phyloP scores from a whole-genome alignment of 2,113 vertebrate genomes.

The Bos indicus region DNA sequence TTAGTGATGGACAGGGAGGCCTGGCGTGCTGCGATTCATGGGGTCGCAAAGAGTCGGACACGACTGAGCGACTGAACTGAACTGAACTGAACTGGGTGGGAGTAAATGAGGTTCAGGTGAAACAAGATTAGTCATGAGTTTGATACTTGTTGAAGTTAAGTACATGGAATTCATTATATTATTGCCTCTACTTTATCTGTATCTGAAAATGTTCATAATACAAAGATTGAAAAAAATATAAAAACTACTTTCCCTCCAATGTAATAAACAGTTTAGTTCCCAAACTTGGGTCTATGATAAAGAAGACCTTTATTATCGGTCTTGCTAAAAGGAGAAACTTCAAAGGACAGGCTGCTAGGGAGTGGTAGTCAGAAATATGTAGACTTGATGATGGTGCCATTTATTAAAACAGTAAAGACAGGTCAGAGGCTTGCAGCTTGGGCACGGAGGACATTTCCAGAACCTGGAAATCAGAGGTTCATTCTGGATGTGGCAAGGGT shows the following conservation, averaged over 20 bases:
- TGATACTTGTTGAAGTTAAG: not conserved
- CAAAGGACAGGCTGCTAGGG: not conserved
- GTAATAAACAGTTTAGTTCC: not conserved
- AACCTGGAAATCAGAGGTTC: not conserved
- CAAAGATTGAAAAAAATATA: not conserved
- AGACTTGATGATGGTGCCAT: not conserved
- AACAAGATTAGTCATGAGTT: not conserved
- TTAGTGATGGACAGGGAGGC: too few species aligned
- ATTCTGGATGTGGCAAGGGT: not conserved
- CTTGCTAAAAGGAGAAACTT: not conserved
- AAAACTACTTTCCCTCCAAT: not conserved
- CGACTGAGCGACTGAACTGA: too few species aligned
- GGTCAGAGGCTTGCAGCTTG: not conserved
- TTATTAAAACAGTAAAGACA: not conserved
- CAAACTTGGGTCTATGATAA: not conserved
- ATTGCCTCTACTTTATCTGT: not conserved
- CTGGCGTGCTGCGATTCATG: too few species aligned
- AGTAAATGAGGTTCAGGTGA: not conserved
- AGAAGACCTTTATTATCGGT: not conserved
- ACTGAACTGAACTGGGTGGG: too few species aligned
- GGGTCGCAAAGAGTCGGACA: too few species aligned
- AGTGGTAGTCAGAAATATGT: not conserved
- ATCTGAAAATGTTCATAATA: not conserved
- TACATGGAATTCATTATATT: not conserved
- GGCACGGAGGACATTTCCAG: not conserved